Base-by-base conservation (phyloP, 2,888 invertebrate genomes). In the Plebejus argus region DNA sequence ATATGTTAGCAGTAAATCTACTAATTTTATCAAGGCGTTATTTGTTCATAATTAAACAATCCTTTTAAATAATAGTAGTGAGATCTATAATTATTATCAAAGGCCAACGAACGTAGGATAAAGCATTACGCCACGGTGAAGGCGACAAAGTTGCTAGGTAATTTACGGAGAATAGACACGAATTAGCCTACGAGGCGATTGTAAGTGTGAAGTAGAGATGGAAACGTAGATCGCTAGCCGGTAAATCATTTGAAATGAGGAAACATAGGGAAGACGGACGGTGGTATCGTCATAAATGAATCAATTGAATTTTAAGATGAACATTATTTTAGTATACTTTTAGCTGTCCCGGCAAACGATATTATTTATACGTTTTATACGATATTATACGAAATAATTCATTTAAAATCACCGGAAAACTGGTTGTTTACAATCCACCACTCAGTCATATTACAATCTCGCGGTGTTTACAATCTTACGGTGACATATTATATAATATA, bases 31-130 rank as follows among this genome's bases (percentile, higher is more conserved):
- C n/a, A 0, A 4, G 4, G n/a, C n/a, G 53, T 18, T n/a, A 53
- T 53, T n/a, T n/a, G 53, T 53, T 39, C 8, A 39, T 39, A 8
- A 6, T 35, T 35, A 35, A 49, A 12, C 8, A 15, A 49, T 49
- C 49, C 15, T 15, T 15, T 49, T 15, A 15, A 49, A 15, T 15
- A 53, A 18, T 49, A 49, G 15, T 18, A 18, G 18, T 53, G 53
- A 53, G 53, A 53, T 53, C 18, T n/a, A n/a, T n/a, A 58, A 58
- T 20, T 7, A 58, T 3, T 58, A 58, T 58, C 58, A 20, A 20
- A 20, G n/a, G 58, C 58, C 58, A 20, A 58, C 58, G 58, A 58
- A 58, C 58, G 58, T 58, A 53, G 15, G 53, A 53, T 53, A 58
- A 58, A 58, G 58, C 20, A 20, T 58, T 58, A 58, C 58, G 58